Conservation (phyloP, 2,888 invertebrate species). For the Pachycephus smyrnensis region DNA sequence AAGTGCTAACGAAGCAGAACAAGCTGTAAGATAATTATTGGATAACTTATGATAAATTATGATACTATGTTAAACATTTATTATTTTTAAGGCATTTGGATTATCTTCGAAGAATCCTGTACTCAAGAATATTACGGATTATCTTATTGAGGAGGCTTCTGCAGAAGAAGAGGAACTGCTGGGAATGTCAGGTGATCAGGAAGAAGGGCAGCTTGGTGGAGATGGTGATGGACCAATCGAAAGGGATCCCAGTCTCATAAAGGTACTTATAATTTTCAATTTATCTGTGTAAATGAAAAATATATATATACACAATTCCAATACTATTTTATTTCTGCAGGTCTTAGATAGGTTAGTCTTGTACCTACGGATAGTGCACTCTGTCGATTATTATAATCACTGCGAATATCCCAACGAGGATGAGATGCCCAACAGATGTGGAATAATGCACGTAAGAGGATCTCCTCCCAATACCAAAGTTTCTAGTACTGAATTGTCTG, state of each 20-base stretch:
- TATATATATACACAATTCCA: constrained; percentile 11
- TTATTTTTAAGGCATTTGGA: constrained; percentile 71
- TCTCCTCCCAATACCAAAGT: constrained; percentile 87
- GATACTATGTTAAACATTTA: not conserved
- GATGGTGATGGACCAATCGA: constrained; percentile 73
- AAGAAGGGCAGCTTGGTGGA: constrained; percentile 68
- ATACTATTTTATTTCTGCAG: constrained; percentile 41
- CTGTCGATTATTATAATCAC: constrained; percentile 98
- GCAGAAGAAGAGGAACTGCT: constrained; percentile 97
- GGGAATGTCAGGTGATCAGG: constrained; percentile 72
- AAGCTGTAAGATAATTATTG: constrained; percentile 46
- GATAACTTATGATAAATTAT: not conserved
- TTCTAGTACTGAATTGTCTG: constrained; percentile 78
- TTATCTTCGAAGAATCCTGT: constrained; percentile 91
- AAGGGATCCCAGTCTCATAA: constrained; percentile 77
- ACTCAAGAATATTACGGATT: constrained; percentile 96
- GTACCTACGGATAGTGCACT: constrained; percentile 96
- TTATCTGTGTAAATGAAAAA: not conserved
- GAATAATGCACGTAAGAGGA: constrained; percentile 97
- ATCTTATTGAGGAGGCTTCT: constrained; percentile 96
- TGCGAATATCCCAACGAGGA: constrained; percentile 99
- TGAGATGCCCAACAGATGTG: constrained; percentile 99
- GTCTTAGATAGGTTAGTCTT: constrained; percentile 84
- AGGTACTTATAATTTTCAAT: constrained; percentile 70
- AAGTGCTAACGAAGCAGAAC: constrained; percentile 50